phyloP scores from a whole-genome alignment of 2,113 vertebrate species.

The Corythornis cristatus region DNA sequence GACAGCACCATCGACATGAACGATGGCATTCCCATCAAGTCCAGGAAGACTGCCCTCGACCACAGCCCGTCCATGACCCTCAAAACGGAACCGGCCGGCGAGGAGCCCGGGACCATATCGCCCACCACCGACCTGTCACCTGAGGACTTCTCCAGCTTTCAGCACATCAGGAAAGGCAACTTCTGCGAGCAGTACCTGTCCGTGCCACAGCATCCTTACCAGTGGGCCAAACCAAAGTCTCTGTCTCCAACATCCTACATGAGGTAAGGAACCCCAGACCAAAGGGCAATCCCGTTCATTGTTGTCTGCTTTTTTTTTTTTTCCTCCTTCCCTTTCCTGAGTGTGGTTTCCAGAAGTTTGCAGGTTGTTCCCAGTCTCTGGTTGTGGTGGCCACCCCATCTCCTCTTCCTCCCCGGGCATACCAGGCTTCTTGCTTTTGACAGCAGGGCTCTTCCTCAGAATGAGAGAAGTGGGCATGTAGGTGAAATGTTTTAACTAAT shows the following conservation, averaged over 20 bases:
- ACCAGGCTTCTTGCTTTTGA: background rate
- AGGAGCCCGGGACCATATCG: slow-evolving; percentile 82
- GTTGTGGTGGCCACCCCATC: background rate
- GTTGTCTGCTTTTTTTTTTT: background rate
- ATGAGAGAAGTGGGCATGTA: background rate
- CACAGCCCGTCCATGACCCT: slow-evolving; percentile 84
- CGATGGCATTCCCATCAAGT: slow-evolving; percentile 91
- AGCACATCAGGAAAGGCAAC: slow-evolving; percentile 89
- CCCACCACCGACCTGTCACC: slow-evolving; percentile 76
- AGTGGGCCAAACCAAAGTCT: slow-evolving; percentile 92
- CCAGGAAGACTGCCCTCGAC: slow-evolving; percentile 87
- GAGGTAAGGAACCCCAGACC: slow-evolving; percentile 77
- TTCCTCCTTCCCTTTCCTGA: background rate
- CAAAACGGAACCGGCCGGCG: slow-evolving; percentile 88
- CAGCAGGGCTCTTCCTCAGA: background rate
- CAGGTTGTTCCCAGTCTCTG: background rate
- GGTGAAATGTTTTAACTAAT: background rate
- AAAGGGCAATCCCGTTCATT: background rate
- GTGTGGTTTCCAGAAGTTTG: background rate
- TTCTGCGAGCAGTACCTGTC: slow-evolving; percentile 93
- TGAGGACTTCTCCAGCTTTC: slow-evolving; percentile 86
- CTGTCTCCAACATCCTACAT: slow-evolving; percentile 79
- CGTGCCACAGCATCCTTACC: slow-evolving; percentile 90
- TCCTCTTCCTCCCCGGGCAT: background rate
- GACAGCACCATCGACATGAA: slow-evolving; percentile 89